A percentile compares a stretch with the other conserved stretches of the same genome.
Evolutionary conservation across 2,797 vertebrate species (phyloP).

Genomic region (Tamandua tetradactyla): DNA sequence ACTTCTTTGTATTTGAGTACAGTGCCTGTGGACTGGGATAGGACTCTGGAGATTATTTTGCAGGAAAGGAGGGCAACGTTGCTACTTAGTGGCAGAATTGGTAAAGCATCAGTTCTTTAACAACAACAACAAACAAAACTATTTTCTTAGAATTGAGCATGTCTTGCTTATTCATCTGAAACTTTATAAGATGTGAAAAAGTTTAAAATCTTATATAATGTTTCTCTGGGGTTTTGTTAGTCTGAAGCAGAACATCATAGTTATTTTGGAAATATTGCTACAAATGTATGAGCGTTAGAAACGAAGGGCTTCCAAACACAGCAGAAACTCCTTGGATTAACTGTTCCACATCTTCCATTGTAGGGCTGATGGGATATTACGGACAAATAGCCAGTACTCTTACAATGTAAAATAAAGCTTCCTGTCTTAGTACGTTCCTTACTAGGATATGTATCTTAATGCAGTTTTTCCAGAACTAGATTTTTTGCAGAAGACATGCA

Average conservation of each 20-base stretch:
- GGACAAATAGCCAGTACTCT: not conserved
- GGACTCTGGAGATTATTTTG: not conserved
- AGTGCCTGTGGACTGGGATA: not conserved
- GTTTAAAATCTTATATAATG: not conserved
- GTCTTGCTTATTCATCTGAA: conserved; percentile 16
- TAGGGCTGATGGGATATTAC: not conserved
- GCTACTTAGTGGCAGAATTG: not conserved
- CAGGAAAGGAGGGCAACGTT: not conserved
- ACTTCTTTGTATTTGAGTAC: not conserved
- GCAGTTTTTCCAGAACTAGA: not conserved
- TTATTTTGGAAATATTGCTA: not conserved
- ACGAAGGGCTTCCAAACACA: not conserved
- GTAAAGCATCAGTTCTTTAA: not conserved
- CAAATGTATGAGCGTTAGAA: not conserved
- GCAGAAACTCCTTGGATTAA: not conserved
- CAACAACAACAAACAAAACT: not conserved
- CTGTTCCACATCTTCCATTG: not conserved
- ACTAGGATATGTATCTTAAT: not conserved
- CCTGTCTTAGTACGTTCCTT: not conserved
- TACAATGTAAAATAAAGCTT: not conserved
- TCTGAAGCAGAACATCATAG: not conserved
- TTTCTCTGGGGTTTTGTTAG: conserved; percentile 26
- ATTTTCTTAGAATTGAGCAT: not conserved
- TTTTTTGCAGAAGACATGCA: not conserved
- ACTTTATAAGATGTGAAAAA: conserved; percentile 15